phyloP scores from a whole-genome alignment of 2,888 invertebrate species.

The Smittia sp. region DNA sequence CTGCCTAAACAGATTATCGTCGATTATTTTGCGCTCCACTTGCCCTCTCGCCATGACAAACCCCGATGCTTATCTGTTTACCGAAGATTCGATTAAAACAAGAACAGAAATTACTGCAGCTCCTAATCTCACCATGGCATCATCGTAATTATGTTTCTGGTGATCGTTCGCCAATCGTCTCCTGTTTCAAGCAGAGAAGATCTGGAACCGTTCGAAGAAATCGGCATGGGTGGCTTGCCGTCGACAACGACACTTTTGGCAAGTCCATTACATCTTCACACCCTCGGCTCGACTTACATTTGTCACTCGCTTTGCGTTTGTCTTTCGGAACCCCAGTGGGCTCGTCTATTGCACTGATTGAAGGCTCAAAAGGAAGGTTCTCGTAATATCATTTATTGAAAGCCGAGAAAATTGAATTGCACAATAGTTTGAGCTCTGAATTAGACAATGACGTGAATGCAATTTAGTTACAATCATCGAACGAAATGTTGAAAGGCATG shows the following conservation, averaged over 20 bases:
- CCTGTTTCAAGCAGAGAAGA: constrained; percentile 7
- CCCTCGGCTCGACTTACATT: background rate
- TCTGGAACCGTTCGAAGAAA: background rate
- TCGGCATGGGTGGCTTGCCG: constrained; percentile 29
- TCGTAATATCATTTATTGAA: background rate
- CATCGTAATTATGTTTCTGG: constrained; percentile 9
- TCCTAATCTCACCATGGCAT: constrained; percentile 20
- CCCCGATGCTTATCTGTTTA: constrained; percentile 24
- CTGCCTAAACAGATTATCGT: constrained; percentile 14
- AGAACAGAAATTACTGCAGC: constrained; percentile 9
- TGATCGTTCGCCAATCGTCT: constrained; percentile 11
- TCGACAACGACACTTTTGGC: background rate
- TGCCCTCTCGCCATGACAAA: constrained; percentile 7
- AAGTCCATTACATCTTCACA: constrained; percentile 29
- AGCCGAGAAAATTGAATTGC: background rate
- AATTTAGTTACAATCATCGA: constrained; percentile 8
- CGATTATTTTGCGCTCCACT: background rate
- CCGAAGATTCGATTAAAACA: constrained; percentile 9
- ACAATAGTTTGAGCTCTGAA: background rate
- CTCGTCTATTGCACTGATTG: background rate
- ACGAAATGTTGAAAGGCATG: constrained; percentile 10
- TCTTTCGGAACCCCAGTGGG: background rate
- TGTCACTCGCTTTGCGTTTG: background rate
- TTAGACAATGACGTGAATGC: constrained; percentile 8
- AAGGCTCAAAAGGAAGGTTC: constrained; percentile 7